Evolutionary conservation across 2,797 vertebrate species (phyloP).

Genomic region (Geotrypetes seraphini): DNA sequence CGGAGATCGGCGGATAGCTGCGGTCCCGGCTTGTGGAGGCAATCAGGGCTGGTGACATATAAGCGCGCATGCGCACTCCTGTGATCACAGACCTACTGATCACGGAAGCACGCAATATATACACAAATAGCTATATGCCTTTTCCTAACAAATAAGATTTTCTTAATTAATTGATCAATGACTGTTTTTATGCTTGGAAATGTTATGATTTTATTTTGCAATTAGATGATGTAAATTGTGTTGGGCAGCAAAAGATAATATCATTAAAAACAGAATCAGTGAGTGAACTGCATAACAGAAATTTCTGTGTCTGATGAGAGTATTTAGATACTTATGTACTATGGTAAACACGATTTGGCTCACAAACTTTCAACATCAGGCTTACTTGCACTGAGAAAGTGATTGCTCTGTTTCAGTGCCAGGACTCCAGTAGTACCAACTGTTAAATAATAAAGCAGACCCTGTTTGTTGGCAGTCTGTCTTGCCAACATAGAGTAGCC

Average conservation of each 20-base stretch:
- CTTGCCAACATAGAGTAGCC: conserved; percentile 25
- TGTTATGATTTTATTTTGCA: too few relatives aligned
- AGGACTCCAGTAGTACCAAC: conserved; percentile 68
- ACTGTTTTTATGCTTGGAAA: too few relatives aligned
- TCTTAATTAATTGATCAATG: conserved; percentile 23
- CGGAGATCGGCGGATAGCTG: too few relatives aligned
- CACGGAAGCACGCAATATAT: too few relatives aligned
- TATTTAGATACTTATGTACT: conserved; percentile 41
- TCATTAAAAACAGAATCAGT: too few relatives aligned
- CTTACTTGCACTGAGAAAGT: conserved; percentile 53
- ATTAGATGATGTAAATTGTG: too few relatives aligned
- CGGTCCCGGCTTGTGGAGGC: too few relatives aligned
- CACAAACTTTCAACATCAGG: conserved; percentile 45
- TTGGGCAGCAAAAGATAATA: too few relatives aligned
- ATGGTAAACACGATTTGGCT: conserved; percentile 64
- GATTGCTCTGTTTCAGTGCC: conserved; percentile 59
- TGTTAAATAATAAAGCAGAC: conserved; percentile 74
- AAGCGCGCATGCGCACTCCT: too few relatives aligned
- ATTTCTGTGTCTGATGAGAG: conserved; percentile 40
- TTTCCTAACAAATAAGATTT: conserved; percentile 9
- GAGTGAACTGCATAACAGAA: conserved; percentile 35
- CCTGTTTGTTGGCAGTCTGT: conserved; percentile 52
- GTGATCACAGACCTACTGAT: too few relatives aligned
- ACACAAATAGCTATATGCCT: background rate
- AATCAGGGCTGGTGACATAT: too few relatives aligned